Evolutionary conservation across 1,140 invertebrate species (phyloP), one percentile per base, ranked within the genome.

Genomic region (Pseudomyrmex cubaensis): DNA sequence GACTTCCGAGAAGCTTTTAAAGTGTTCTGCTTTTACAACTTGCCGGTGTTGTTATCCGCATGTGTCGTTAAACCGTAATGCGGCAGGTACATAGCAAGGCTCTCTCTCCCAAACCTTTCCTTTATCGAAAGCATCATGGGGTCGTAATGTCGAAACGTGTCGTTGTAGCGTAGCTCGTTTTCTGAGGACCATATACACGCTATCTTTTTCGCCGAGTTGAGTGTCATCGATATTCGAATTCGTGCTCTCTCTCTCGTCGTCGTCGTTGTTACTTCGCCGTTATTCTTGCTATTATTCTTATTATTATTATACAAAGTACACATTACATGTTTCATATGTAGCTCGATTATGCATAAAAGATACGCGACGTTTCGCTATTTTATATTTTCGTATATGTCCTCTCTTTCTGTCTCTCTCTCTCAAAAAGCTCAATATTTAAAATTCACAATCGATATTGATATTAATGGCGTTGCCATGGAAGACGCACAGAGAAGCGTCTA

Each of bases 1-100:
- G 63, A 88, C 84, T 83, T 86, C 83, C 44, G 74, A 82, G 74
- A 56, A 80, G 80, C 80, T 78, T 87, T 85, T 62, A 83, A 87
- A 87, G 85, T 69, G 85, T 77, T 61, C 54, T 46, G 59, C 76
- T 82, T 88, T 87, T 87, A 88, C 61, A 78, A 82, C 85, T 61
- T 25, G 69, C 61, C 63, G 63, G 48, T 22, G 17, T 46, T 59
- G 86, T 87, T 85, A 76, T 83, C 76, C 50, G 35, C 50, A 80
- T 80, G 84, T 13, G 17, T 56, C 63, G 84, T 85, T 87, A 85
- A 88, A 78, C 57, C 46, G 48, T 85, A 85, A 88, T 82, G 77
- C 73, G 69, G 61, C 44, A 86, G 69, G 61, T 48, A 86, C 73
- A 64, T 66, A 83, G 64, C 52, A 22, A 73, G 61, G 57, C 52